Percentiles rank a stretch among this genome's conserved stretches.
These are phyloP conservation scores for Aspidiotus rigidus DNA, from an alignment of 2,888 invertebrate genomes.

Conservation along the genomic window DNA sequence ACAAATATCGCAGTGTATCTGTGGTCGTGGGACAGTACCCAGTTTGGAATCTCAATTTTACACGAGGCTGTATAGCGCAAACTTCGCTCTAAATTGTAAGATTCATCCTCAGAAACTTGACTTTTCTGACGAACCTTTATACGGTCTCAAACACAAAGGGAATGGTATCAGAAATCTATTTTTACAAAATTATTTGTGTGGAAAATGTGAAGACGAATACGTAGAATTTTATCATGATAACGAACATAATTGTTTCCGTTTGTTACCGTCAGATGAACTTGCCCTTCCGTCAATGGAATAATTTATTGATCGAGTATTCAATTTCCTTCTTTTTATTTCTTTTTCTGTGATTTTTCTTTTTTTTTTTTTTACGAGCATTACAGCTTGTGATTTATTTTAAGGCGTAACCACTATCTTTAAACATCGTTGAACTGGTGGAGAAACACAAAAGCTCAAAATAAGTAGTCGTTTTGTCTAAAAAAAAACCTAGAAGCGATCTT, in stretches of 20 bases:
- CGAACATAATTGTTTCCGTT: background rate
- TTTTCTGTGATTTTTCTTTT: too few relatives aligned
- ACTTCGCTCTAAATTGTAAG: constrained; percentile 18
- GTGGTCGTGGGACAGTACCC: constrained; percentile 3
- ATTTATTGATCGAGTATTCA: too few relatives aligned
- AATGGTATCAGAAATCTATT: constrained; percentile 20
- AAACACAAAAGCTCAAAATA: too few relatives aligned
- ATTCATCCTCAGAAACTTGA: constrained; percentile 26
- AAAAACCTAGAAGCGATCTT: too few relatives aligned
- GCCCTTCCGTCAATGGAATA: too few relatives aligned
- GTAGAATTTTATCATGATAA: background rate
- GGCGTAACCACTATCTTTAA: too few relatives aligned
- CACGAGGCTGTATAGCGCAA: background rate
- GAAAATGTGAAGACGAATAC: constrained; percentile 12
- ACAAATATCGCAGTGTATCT: constrained; percentile 12
- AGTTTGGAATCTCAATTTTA: constrained; percentile 7
- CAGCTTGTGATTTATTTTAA: too few relatives aligned
- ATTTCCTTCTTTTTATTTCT: too few relatives aligned
- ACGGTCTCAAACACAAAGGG: constrained; percentile 12
- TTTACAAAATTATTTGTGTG: constrained; percentile 19
- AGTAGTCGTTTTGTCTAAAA: too few relatives aligned
- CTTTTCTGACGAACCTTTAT: constrained; percentile 7
- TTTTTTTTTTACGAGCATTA: too few relatives aligned
- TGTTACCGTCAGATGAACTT: background rate
- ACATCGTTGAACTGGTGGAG: too few relatives aligned